A percentile compares a stretch with the other conserved stretches of the same genome.
Evolutionary conservation across 2,113 vertebrate genomes (phyloP).

Genomic region (Peucedramus taeniatus): DNA sequence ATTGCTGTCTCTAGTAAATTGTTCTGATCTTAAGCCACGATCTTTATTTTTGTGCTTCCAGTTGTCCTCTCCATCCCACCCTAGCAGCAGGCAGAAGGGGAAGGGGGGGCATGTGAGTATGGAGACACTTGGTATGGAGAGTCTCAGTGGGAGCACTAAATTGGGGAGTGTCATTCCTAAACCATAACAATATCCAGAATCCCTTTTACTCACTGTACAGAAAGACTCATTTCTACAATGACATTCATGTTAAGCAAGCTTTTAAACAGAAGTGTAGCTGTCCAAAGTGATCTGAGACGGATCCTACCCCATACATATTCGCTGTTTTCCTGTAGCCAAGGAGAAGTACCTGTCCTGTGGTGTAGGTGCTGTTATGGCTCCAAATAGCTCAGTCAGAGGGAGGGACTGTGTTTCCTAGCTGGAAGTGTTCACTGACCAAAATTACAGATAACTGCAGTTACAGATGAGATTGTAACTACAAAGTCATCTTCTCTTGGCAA

Average conservation of each 20-base stretch:
- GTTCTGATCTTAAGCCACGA: background rate
- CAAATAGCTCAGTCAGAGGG: background rate
- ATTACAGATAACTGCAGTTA: background rate
- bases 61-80: background rate
- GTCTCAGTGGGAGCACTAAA: background rate
- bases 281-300: background rate
- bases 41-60: background rate
- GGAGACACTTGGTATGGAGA: background rate
- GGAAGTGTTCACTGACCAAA: background rate
- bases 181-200: background rate
- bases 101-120: too few relatives aligned
- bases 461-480: background rate
- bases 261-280: background rate
- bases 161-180: background rate
- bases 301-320: background rate
- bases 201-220: background rate
- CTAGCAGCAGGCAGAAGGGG: too few relatives aligned
- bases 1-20: background rate
- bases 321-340: background rate
- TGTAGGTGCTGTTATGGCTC: background rate
- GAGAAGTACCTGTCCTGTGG: background rate
- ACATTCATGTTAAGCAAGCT: background rate
- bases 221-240: background rate
- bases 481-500: background rate
- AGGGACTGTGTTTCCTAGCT: background rate